Base-by-base conservation (phyloP, 2,888 invertebrate genomes). In the Agriopis marginaria region DNA sequence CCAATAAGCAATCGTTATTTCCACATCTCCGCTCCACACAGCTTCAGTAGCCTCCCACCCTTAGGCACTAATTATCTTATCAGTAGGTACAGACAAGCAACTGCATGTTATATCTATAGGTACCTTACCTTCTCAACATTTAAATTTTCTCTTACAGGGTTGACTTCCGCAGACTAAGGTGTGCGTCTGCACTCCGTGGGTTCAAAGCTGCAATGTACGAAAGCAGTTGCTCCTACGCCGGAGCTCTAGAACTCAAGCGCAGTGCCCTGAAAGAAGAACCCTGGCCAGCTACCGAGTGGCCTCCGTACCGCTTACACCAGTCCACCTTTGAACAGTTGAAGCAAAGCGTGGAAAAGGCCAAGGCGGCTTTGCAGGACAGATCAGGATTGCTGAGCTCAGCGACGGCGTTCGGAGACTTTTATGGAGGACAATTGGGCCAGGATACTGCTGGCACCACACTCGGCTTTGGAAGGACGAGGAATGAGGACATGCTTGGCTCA, bases 161-260 rank as follows among this genome's bases (percentile, higher is more conserved):
- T 67, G 90, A 93, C 82, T 83, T 90, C 74, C 90, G 91, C 70
- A 87, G 89, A 74, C 73, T 93, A 71, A 92, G 91, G 90, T 90
- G 91, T 85, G 91, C 91, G 7, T 84, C 86, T 66, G 89, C 90
- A 82, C 88, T 93, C 67, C 89, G 91, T 64, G 88, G 88, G 71
- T 84, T 89, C 75, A 92, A 90, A 89, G 87, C 89, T 89, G 95
- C 95, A 86, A 98, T 98, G 98, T 98, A 98, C 96, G 98, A 98
- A 95, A 98, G 98, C 94, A 98, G 98, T 86, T 98, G 98, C 95
- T 98, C 98, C 90, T 98, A 98, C 94, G 97, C 97, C 88, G 97
- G 97, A 89, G 97, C 97, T 85, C 93, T 97, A 83, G 97, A 97
- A 93, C 93, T 97, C 82, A 97, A 97, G 89, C 95, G 97, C 81